Conservation (phyloP, 2,888 invertebrate species). For the Agapostemon virescens region DNA sequence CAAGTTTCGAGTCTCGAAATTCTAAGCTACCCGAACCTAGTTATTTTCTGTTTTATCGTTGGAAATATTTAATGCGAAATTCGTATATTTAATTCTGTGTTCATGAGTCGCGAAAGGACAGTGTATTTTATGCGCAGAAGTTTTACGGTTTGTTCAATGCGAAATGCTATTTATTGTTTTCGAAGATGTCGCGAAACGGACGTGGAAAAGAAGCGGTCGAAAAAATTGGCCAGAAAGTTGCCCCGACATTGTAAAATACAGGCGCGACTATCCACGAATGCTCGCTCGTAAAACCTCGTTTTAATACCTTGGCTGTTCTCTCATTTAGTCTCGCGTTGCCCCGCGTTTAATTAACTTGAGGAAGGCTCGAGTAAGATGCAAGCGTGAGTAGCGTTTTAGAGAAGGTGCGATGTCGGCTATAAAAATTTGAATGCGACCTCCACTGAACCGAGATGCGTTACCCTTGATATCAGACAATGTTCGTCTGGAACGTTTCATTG, state of each 20-base stretch:
- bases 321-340: too few relatives aligned
- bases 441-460: background rate
- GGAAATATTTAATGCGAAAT: too few relatives aligned
- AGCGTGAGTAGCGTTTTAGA: background rate
- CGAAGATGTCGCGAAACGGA: background rate
- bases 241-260: background rate
- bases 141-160: too few relatives aligned
- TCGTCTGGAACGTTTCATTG: background rate
- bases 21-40: too few relatives aligned
- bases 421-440: background rate
- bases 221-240: background rate
- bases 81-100: too few relatives aligned
- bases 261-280: background rate
- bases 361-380: background rate
- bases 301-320: background rate
- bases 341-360: background rate
- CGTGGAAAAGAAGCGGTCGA: background rate
- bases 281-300: background rate
- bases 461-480: background rate
- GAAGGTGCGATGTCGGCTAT: background rate
- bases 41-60: too few relatives aligned
- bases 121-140: too few relatives aligned
- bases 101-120: too few relatives aligned
- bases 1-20: too few relatives aligned
- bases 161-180: too few relatives aligned